Conservation (phyloP, 1,140 invertebrate genomes). For the Tribolium castaneum region DNA sequence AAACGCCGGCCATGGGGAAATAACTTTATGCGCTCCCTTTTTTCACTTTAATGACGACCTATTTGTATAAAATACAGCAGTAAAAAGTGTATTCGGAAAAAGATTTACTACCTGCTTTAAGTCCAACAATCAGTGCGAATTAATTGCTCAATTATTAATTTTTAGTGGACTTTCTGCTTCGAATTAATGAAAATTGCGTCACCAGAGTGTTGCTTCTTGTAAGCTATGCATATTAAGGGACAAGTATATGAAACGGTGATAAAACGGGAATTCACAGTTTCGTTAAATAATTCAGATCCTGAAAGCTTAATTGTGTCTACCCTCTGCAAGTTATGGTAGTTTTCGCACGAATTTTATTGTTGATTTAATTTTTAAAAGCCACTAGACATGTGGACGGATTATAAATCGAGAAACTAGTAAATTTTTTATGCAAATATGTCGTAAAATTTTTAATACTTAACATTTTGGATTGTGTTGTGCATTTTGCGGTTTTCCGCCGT, state of each 20-base stretch:
- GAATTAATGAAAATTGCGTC: conserved; percentile 30
- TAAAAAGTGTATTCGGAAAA: background rate
- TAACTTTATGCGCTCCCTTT: conserved; percentile 17
- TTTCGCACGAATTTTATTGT: conserved; percentile 32
- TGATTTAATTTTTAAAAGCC: conserved; percentile 32
- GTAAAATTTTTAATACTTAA: background rate
- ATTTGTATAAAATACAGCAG: background rate
- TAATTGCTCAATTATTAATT: conserved; percentile 19
- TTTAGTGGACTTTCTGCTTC: conserved; percentile 12
- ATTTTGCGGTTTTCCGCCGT: background rate
- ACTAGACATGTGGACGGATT: background rate
- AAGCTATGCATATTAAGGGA: conserved; percentile 40
- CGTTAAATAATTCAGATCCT: conserved; percentile 33
- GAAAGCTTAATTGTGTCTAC: conserved; percentile 40
- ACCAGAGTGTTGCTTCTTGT: conserved; percentile 30
- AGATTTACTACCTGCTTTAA: background rate
- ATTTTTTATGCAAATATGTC: background rate
- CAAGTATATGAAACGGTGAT: conserved; percentile 38
- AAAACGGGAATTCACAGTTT: conserved; percentile 37
- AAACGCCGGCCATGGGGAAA: conserved; percentile 32
- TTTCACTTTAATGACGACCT: background rate
- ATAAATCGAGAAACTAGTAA: background rate
- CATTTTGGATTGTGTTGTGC: background rate
- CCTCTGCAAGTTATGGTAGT: conserved; percentile 23
- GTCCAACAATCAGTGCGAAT: background rate